Conservation (phyloP, 2,113 vertebrate species). For the Salvator merianae region DNA sequence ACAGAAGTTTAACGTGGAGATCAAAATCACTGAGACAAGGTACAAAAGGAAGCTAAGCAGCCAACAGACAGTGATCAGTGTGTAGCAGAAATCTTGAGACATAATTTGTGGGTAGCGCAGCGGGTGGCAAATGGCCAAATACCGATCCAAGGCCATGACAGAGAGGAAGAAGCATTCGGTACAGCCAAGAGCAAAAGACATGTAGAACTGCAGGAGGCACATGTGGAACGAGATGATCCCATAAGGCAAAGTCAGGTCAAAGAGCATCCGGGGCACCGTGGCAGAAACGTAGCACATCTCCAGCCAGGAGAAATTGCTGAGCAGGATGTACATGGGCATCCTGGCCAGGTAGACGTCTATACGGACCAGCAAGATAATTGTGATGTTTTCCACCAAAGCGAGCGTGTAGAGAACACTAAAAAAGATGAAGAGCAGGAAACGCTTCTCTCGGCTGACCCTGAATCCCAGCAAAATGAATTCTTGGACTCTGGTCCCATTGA, state of each 20-base stretch:
- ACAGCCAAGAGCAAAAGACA: neutral
- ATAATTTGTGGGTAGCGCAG: neutral
- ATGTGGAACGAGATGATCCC: neutral
- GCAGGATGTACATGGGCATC: conserved; percentile 56
- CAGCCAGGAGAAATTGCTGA: conserved; percentile 54
- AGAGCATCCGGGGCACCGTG: conserved; percentile 45
- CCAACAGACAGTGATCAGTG: conserved; percentile 47
- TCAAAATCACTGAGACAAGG: conserved; percentile 49
- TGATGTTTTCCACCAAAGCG: conserved; percentile 7
- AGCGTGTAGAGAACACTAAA: neutral
- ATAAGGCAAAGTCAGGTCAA: conserved; percentile 32
- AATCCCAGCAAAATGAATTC: conserved; percentile 22
- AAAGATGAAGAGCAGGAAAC: neutral
- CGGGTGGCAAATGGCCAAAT: neutral
- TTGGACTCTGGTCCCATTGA: neutral
- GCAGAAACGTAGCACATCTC: conserved; percentile 57
- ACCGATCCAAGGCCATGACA: neutral
- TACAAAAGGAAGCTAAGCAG: conserved; percentile 55
- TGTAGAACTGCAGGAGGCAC: neutral
- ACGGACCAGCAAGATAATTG: neutral
- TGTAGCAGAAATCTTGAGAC: conserved; percentile 12
- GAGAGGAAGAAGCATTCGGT: neutral
- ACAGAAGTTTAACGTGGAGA: conserved; percentile 32
- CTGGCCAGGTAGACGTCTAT: conserved; percentile 7
- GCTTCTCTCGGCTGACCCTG: neutral